Conservation (phyloP, 2,888 invertebrate genomes). For the Heliconius aoede region DNA sequence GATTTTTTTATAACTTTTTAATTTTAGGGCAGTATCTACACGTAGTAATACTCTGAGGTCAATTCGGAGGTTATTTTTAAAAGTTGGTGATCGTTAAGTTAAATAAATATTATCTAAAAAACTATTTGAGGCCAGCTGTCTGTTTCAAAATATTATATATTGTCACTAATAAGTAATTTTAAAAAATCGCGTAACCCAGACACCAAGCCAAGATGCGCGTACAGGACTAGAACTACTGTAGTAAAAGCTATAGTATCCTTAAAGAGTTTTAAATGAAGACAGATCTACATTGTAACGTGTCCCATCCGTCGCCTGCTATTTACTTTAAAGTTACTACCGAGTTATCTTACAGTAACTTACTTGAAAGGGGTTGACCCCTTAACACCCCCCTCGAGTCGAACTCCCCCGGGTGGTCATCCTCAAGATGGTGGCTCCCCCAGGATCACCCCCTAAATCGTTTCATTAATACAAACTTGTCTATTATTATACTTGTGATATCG, state of each 20-base stretch:
- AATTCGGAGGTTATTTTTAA: not conserved
- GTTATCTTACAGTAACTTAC: slow-evolving; percentile 43
- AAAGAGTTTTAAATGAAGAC: slow-evolving; percentile 31
- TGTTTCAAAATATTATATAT: too few species aligned
- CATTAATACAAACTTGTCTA: slow-evolving; percentile 66
- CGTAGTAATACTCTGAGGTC: not conserved
- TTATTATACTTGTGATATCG: slow-evolving; percentile 64
- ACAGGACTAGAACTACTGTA: not conserved
- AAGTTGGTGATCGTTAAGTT: too few species aligned
- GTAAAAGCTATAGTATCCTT: slow-evolving; percentile 16
- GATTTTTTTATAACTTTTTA: slow-evolving; percentile 36
- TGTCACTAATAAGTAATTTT: too few species aligned
- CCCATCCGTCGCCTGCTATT: slow-evolving; percentile 33
- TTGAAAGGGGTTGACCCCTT: slow-evolving; percentile 9
- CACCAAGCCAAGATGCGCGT: not conserved
- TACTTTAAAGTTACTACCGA: slow-evolving; percentile 21
- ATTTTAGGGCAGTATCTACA: slow-evolving; percentile 4
- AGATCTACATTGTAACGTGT: slow-evolving; percentile 21
- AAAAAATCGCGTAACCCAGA: not conserved
- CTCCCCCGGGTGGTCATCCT: slow-evolving; percentile 31
- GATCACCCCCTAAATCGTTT: slow-evolving; percentile 54
- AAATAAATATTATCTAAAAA: too few species aligned
- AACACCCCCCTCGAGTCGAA: slow-evolving; percentile 1
- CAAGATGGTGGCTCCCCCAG: slow-evolving; percentile 18
- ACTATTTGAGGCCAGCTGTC: too few species aligned